Conservation (phyloP, 2,797 vertebrate genomes). For the Acanthopagrus latus region DNA sequence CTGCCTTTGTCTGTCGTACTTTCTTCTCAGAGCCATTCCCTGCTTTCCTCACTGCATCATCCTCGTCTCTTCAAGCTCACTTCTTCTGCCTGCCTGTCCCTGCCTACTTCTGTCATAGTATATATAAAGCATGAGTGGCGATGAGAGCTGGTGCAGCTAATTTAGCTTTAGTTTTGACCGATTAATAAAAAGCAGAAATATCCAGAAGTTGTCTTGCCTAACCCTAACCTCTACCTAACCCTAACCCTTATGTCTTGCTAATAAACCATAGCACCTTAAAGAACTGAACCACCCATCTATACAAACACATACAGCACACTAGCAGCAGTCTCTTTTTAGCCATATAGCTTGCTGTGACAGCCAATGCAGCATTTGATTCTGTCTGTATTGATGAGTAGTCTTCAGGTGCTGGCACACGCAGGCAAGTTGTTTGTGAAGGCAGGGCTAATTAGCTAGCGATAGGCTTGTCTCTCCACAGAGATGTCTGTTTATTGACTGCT, state of each 20-base stretch:
- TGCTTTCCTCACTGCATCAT: constrained; percentile 33
- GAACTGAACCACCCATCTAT: constrained; percentile 4
- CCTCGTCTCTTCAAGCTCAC: constrained; percentile 24
- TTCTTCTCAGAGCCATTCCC: constrained; percentile 37
- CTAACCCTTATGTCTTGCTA: no score
- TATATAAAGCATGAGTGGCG: constrained; percentile 14
- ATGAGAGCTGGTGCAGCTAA: constrained; percentile 37
- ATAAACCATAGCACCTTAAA: constrained; percentile 34
- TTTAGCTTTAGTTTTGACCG: constrained; percentile 41
- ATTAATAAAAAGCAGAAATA: constrained; percentile 32
- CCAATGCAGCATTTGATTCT: constrained; percentile 34
- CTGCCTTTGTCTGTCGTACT: constrained; percentile 53
- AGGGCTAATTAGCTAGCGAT: constrained; percentile 73
- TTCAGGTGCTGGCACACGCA: constrained; percentile 59
- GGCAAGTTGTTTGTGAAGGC: constrained; percentile 66
- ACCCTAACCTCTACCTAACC: no score
- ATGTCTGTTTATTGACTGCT: constrained; percentile 79
- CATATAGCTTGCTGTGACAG: constrained; percentile 28
- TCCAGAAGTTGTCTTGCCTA: not conserved
- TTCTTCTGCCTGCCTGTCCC: constrained; percentile 24
- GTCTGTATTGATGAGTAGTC: constrained; percentile 58
- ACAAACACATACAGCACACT: constrained; percentile 3
- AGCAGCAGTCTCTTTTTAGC: constrained; percentile 9
- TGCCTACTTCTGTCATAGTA: constrained; percentile 34
- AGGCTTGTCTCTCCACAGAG: constrained; percentile 68